Evolutionary conservation across 1,140 invertebrate species (phyloP).

Genomic region (Solenopsis fugax): DNA sequence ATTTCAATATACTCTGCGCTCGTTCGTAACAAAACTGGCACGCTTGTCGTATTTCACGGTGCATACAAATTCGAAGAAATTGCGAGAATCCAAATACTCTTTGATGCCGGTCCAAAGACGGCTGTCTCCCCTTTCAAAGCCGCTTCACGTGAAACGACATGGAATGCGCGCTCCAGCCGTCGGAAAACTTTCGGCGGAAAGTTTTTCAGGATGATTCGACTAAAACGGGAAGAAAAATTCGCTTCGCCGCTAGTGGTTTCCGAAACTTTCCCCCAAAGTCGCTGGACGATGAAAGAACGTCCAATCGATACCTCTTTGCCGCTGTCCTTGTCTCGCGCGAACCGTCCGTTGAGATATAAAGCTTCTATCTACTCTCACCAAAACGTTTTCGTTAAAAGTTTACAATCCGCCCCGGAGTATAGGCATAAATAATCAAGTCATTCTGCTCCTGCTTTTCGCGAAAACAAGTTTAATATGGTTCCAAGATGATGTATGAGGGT

Average conservation of each 20-base stretch:
- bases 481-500: slow-evolving; percentile 3
- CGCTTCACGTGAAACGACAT: slow-evolving; percentile 37
- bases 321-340: slow-evolving; percentile 7
- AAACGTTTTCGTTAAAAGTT: slow-evolving; percentile 60
- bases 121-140: slow-evolving; percentile 55
- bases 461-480: slow-evolving; percentile 55
- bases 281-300: slow-evolving; percentile 55
- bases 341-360: slow-evolving; percentile 30
- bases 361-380: slow-evolving; percentile 37
- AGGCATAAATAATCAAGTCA: slow-evolving; percentile 61
- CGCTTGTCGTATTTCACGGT: slow-evolving; percentile 29
- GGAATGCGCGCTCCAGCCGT: slow-evolving; percentile 37
- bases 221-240: slow-evolving; percentile 68
- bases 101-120: slow-evolving; percentile 33
- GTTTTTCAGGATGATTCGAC: slow-evolving; percentile 58
- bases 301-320: slow-evolving; percentile 62
- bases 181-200: slow-evolving; percentile 46
- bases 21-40: slow-evolving; percentile 5
- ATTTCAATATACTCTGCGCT: slow-evolving; percentile 24
- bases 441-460: slow-evolving; percentile 39
- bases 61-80: slow-evolving; percentile 47
- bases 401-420: slow-evolving; percentile 12
- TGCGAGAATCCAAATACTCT: slow-evolving; percentile 58
- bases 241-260: slow-evolving; percentile 52
- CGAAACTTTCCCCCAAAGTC: slow-evolving; percentile 56